Base-by-base conservation (phyloP, 2,797 vertebrate genomes). In the Gallinago stenura region DNA sequence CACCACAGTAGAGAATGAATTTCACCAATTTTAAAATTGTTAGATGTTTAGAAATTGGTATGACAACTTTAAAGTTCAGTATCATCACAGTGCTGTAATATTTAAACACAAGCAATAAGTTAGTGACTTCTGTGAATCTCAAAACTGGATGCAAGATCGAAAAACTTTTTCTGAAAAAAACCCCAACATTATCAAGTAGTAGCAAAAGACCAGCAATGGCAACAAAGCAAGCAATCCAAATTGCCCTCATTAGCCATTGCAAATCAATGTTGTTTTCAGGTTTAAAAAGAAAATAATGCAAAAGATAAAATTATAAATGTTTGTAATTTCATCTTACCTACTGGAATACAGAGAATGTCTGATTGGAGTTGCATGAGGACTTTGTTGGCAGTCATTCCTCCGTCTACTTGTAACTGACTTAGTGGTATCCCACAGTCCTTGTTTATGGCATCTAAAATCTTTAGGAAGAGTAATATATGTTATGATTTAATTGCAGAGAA, bases 391-490 rank as follows among this genome's bases (percentile, higher is more conserved):
- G 99, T 99, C 99, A 99, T 99, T 82, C 99, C 99, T 97, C 99
- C 99, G 0, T 99, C 99, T 69, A 99, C 99, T 97, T 99, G 99
- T 81, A 99, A 98, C 96, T 99, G 99, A 48, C 95, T 98, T 22
- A 99, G 98, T 48, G 99, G 99, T 96, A 99, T 99, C 51, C 99
- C 99, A 89, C 98, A 99, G 98, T 99, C 99, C 53, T 99, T 98
- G 95, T 99, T 99, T 98, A 99, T 99, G 72, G 99, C 99, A 80
- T 99, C 99, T 95, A 99, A 97, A 93, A 99, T 99, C 99, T 99
- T 94, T 87, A 96, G 73, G 21, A 85, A 94, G 88, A 94, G 35
- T 8, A 81, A 75, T 51, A 56, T 2, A 86, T 25, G 21, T 87
- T 89, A 83, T 12, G 19, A 66, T 53, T 82, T 54, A 77, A 81